Percentiles rank a stretch among this genome's conserved stretches.
Evolutionary conservation across 2,888 invertebrate genomes (phyloP).

Genomic region (Cyrtodaria siliqua): DNA sequence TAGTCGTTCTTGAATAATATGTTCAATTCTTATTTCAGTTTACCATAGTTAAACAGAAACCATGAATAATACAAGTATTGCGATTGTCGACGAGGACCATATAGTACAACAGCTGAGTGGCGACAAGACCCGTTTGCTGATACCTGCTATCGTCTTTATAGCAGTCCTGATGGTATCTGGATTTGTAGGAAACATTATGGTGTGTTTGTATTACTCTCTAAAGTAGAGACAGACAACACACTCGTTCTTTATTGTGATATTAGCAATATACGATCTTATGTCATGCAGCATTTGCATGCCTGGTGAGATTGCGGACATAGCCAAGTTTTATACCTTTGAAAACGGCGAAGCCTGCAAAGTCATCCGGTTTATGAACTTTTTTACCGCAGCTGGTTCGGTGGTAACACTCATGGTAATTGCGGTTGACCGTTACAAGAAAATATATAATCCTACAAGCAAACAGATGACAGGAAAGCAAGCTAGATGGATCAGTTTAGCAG

Average conservation of each 20-base stretch:
- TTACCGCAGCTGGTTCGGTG: slow-evolving; percentile 67
- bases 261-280: slow-evolving; percentile 72
- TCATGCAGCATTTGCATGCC: slow-evolving; percentile 73
- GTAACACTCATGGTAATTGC: slow-evolving; percentile 71
- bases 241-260: slow-evolving; percentile 68
- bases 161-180: slow-evolving; percentile 69
- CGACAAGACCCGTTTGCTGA: slow-evolving; percentile 57
- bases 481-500: slow-evolving; percentile 42
- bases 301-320: slow-evolving; percentile 72
- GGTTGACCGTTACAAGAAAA: slow-evolving; percentile 72
- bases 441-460: slow-evolving; percentile 68
- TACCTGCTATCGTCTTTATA: slow-evolving; percentile 71
- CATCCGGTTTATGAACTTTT: slow-evolving; percentile 67
- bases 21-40: no score
- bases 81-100: neutral
- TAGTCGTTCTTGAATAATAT: no score
- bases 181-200: slow-evolving; percentile 69
- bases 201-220: slow-evolving; percentile 69
- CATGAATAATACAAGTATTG: no score
- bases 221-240: slow-evolving; percentile 69
- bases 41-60: no score
- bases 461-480: slow-evolving; percentile 67
- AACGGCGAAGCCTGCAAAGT: slow-evolving; percentile 66
- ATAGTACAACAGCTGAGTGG: slow-evolving; percentile 61
- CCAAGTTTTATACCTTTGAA: slow-evolving; percentile 69